phyloP scores from a whole-genome alignment of 1,140 invertebrate species.

The Diuraphis noxia region DNA sequence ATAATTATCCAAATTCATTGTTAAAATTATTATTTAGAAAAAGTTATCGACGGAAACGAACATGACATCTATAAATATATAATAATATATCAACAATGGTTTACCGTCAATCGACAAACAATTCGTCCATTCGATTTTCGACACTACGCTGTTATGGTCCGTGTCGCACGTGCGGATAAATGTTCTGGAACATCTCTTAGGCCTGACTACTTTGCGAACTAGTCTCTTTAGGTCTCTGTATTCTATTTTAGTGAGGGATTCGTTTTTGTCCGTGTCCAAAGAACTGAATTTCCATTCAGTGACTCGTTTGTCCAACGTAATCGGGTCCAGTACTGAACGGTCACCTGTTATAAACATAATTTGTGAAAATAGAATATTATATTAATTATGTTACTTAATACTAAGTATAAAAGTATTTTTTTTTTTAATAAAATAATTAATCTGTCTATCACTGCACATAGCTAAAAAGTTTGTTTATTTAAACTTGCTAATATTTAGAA shows the following conservation, averaged over 20 bases:
- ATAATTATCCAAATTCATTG: background rate
- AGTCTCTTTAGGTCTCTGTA: constrained; percentile 77
- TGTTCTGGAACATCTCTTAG: constrained; percentile 83
- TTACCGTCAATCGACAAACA: constrained; percentile 65
- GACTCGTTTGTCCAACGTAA: constrained; percentile 60
- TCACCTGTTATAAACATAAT: background rate
- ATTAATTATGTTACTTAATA: background rate
- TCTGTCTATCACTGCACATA: too few species aligned
- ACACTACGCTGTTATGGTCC: constrained; percentile 75
- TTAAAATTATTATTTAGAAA: background rate
- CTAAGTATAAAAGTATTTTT: background rate
- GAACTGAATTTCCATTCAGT: constrained; percentile 86
- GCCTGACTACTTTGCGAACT: constrained; percentile 83
- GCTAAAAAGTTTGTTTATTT: too few species aligned
- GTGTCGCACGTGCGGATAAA: constrained; percentile 85
- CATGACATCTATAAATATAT: background rate
- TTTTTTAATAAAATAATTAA: background rate
- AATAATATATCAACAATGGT: background rate
- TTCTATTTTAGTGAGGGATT: constrained; percentile 75
- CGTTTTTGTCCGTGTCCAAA: constrained; percentile 78
- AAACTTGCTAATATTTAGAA: too few species aligned
- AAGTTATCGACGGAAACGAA: background rate
- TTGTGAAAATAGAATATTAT: background rate
- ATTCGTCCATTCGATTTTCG: constrained; percentile 77
- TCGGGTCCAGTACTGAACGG: background rate